These are phyloP conservation scores for Astropecten irregularis DNA, from an alignment of 53 echinoderm and acorn worm genomes.

Conservation along the genomic window DNA sequence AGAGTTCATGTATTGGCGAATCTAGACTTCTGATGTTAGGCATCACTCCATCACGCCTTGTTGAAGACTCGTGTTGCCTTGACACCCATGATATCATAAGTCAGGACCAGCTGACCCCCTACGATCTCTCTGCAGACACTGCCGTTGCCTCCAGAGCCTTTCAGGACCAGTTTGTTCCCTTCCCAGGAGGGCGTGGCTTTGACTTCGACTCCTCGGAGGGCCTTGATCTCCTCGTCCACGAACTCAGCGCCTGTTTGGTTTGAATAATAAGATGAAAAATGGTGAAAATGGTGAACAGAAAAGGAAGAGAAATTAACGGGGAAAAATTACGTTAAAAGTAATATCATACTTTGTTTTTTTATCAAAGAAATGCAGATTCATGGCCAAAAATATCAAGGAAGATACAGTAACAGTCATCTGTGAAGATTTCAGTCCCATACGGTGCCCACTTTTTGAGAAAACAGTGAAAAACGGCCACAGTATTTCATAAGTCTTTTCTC, in stretches of 20 bases:
- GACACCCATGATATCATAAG: constrained; percentile 66
- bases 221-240: constrained; percentile 67
- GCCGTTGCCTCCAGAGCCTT: constrained; percentile 67
- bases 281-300: neutral
- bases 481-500: too few species aligned
- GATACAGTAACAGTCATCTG: too few species aligned
- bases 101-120: constrained; percentile 73
- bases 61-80: constrained; percentile 81
- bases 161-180: constrained; percentile 70
- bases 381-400: too few species aligned
- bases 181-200: constrained; percentile 72
- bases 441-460: too few species aligned
- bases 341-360: too few species aligned
- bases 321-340: too few species aligned
- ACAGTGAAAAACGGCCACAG: too few species aligned
- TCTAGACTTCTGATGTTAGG: too few species aligned
- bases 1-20: too few species aligned
- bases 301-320: neutral
- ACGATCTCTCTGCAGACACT: constrained; percentile 62
- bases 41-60: constrained; percentile 78
- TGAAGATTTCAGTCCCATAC: too few species aligned
- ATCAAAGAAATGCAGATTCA: too few species aligned
- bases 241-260: constrained; percentile 28
- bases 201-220: constrained; percentile 68
- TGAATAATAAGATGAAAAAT: neutral